These are phyloP conservation scores for Linnaemya tessellans DNA, from an alignment of 2,888 invertebrate species.

Conservation along the genomic window DNA sequence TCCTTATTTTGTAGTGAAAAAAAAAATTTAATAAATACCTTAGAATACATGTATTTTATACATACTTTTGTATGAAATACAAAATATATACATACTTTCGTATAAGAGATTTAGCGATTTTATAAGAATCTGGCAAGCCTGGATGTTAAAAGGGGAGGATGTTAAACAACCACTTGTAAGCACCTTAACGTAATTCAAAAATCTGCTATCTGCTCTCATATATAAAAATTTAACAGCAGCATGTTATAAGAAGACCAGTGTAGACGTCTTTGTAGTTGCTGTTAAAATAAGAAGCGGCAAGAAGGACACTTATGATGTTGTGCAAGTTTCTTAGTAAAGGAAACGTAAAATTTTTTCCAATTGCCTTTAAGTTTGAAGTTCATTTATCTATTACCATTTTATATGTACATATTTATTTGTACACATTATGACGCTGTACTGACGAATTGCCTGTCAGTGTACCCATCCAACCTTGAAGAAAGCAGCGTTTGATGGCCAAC, in stretches of 20 bases:
- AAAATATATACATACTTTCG: too few relatives aligned
- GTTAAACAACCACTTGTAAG: conserved; percentile 53
- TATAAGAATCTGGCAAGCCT: background rate
- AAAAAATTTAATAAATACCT: too few relatives aligned
- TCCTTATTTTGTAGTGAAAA: too few relatives aligned
- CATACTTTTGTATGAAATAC: too few relatives aligned
- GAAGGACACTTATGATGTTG: conserved; percentile 1
- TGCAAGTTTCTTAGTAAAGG: conserved; percentile 15
- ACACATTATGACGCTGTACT: conserved; percentile 57
- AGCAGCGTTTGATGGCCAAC: conserved; percentile 22
- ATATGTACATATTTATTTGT: conserved; percentile 20
- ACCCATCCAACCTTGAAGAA: conserved; percentile 47
- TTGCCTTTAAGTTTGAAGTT: background rate
- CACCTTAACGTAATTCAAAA: background rate
- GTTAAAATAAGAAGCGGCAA: background rate
- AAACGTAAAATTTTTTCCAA: background rate
- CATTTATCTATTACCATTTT: background rate
- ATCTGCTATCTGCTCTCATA: too few relatives aligned
- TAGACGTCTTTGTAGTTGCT: background rate
- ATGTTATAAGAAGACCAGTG: background rate
- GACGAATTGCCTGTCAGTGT: conserved; percentile 60
- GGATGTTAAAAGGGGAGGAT: background rate
- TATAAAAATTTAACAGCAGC: background rate
- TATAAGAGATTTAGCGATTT: background rate
- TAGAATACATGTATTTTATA: too few relatives aligned